These are phyloP conservation scores for Platycheirus albimanus DNA, from an alignment of 2,888 invertebrate species.

Conservation along the genomic window DNA sequence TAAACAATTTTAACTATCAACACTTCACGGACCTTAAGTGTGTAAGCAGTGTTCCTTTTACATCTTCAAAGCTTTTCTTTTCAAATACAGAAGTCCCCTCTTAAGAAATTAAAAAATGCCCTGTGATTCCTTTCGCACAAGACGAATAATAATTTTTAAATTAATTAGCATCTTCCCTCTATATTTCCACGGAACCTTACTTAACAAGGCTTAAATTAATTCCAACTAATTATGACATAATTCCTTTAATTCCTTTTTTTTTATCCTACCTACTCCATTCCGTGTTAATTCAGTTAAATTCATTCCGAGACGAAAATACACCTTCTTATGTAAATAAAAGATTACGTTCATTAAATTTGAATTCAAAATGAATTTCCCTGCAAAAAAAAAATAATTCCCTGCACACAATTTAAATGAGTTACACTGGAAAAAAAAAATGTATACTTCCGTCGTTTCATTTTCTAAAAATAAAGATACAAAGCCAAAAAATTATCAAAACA, in stretches of 20 bases:
- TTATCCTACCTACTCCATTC: background rate
- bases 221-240: slow-evolving; percentile 35
- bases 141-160: too few relatives aligned
- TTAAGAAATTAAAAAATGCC: too few relatives aligned
- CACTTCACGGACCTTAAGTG: too few relatives aligned
- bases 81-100: too few relatives aligned
- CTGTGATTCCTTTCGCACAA: too few relatives aligned
- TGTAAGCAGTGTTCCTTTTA: too few relatives aligned
- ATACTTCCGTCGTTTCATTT: slow-evolving; percentile 10
- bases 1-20: too few relatives aligned
- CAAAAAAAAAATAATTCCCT: background rate
- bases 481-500: slow-evolving; percentile 36
- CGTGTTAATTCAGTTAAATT: slow-evolving; percentile 27
- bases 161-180: too few relatives aligned
- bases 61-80: too few relatives aligned
- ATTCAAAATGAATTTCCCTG: slow-evolving; percentile 2
- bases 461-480: background rate
- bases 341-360: slow-evolving; percentile 3
- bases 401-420: background rate
- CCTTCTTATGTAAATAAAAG: slow-evolving; percentile 15
- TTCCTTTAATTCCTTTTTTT: slow-evolving; percentile 1
- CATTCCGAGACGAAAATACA: background rate
- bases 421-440: background rate
- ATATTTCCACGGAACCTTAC: background rate
- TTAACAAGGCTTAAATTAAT: slow-evolving; percentile 25